phyloP scores from a whole-genome alignment of 2,797 vertebrate genomes.

The Tiaroga cobitis region DNA sequence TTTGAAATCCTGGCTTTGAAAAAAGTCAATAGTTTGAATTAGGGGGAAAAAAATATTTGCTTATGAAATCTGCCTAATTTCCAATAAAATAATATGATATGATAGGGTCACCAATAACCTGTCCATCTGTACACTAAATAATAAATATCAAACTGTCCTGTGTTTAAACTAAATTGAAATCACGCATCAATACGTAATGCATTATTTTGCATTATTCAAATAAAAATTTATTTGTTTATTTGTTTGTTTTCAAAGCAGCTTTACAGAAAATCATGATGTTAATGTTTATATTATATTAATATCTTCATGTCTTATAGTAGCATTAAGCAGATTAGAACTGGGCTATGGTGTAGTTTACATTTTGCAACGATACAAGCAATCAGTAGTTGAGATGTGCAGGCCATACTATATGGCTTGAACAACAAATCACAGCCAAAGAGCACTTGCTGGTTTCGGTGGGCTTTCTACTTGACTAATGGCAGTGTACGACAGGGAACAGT shows the following conservation, averaged over 20 bases:
- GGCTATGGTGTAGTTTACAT: not conserved
- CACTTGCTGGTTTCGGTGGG: conserved; percentile 5
- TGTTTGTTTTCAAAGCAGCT: not conserved
- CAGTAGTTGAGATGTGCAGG: not conserved
- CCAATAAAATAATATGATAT: not conserved
- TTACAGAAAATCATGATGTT: not conserved
- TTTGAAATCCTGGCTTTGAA: not conserved
- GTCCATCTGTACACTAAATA: not conserved
- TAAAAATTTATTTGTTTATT: not conserved
- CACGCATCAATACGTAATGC: not conserved
- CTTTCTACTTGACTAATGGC: conserved; percentile 35
- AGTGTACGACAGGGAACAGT: conserved; percentile 10
- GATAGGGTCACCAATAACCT: not conserved
- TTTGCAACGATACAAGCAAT: not conserved
- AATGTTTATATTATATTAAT: not conserved
- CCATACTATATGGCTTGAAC: not conserved
- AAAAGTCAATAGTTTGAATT: not conserved
- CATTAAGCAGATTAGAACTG: conserved; percentile 3
- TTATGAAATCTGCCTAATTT: not conserved
- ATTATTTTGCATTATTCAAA: conserved; percentile 2
- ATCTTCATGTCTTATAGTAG: not conserved
- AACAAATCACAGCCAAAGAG: not conserved
- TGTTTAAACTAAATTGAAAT: not conserved
- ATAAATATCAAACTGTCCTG: not conserved
- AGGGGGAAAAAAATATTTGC: fast-evolving